phyloP scores from a whole-genome alignment of 2,113 vertebrate genomes.

The Chauna torquata region DNA sequence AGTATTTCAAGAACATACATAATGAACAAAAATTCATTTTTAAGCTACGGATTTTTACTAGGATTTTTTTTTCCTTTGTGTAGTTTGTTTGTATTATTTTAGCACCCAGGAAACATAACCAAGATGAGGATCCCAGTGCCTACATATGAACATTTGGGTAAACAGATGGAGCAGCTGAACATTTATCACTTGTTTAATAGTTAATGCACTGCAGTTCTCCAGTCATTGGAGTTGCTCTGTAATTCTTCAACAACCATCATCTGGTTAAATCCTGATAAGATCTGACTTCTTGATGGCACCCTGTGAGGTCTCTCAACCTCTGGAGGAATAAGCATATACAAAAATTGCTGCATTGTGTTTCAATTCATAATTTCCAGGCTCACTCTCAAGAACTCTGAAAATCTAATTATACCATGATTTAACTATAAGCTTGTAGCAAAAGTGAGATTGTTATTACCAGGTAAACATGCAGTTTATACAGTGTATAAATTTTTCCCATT shows the following conservation, averaged over 20 bases:
- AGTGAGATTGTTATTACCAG: background rate
- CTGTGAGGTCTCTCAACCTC: background rate
- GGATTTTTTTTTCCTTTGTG: background rate
- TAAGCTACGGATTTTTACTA: background rate
- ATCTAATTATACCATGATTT: background rate
- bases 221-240: background rate
- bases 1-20: background rate
- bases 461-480: background rate
- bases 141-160: constrained; percentile 35
- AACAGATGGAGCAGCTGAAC: constrained; percentile 59
- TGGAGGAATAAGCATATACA: background rate
- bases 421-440: background rate
- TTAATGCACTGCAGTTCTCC: constrained; percentile 22
- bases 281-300: constrained; percentile 2
- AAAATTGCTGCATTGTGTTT: background rate
- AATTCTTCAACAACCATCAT: background rate
- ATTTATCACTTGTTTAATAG: constrained; percentile 53
- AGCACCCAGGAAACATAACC: background rate
- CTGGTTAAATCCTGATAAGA: background rate
- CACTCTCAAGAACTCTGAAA: background rate
- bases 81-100: constrained; percentile 40
- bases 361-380: background rate
- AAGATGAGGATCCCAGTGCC: background rate
- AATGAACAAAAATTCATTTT: background rate
- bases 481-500: background rate